A percentile compares a stretch with the other conserved stretches of the same genome.
Conservation (phyloP, 2,888 invertebrate genomes). For the Acanthosoma haemorrhoidale region DNA sequence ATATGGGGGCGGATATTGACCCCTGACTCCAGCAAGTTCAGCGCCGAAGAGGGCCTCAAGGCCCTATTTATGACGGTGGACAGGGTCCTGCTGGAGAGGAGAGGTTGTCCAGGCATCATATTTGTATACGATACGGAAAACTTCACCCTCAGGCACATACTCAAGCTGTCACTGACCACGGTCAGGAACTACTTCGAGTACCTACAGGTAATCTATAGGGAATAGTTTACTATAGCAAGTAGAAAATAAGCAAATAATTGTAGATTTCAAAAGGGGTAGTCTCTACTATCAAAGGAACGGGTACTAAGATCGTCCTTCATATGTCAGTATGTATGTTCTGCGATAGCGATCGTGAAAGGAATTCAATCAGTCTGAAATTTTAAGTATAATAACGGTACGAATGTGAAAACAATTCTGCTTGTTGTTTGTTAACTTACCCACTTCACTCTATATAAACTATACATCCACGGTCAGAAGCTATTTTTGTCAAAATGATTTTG, state of each 20-base stretch:
- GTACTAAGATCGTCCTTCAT: no score
- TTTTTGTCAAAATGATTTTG: no score
- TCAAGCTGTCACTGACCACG: constrained; percentile 37
- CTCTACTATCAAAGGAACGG: no score
- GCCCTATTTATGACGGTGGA: constrained; percentile 40
- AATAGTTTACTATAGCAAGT: neutral
- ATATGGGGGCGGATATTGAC: constrained; percentile 36
- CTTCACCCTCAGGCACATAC: constrained; percentile 38
- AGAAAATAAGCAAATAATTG: neutral
- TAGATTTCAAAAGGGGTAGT: no score
- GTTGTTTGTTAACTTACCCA: no score
- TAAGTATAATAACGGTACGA: no score
- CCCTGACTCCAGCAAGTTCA: constrained; percentile 38
- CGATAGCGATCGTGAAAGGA: no score
- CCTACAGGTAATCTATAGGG: constrained; percentile 37
- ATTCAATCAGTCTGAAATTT: no score
- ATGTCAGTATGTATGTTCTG: no score
- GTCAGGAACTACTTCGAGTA: constrained; percentile 41
- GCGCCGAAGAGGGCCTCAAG: constrained; percentile 39
- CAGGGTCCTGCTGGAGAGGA: constrained; percentile 35
- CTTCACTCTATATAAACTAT: no score
- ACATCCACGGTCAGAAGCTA: no score
- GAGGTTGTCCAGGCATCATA: constrained; percentile 39
- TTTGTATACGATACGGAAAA: constrained; percentile 40
- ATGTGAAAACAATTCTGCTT: no score